A percentile compares a stretch with the other conserved stretches of the same genome.
Conservation (phyloP, 2,797 vertebrate genomes). For the Syndactyla subalaris region DNA sequence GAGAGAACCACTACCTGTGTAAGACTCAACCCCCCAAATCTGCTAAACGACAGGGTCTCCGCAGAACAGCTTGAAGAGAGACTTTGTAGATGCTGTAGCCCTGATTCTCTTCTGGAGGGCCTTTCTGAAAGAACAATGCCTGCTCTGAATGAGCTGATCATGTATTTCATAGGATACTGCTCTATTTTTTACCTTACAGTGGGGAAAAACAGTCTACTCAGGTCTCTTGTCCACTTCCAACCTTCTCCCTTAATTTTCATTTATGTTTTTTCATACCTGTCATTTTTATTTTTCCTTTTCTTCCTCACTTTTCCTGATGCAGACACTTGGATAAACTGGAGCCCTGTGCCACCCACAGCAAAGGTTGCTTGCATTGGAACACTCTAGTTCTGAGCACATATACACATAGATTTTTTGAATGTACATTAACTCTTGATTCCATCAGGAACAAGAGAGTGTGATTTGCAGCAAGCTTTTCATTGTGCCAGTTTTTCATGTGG, state of each 20-base stretch:
- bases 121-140: background rate
- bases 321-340: background rate
- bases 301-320: background rate
- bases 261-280: background rate
- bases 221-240: background rate
- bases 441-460: background rate
- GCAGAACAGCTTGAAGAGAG: background rate
- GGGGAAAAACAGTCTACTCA: background rate
- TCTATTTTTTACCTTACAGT: background rate
- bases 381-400: background rate
- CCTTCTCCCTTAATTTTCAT: background rate
- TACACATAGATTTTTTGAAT: background rate
- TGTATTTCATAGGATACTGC: background rate
- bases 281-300: background rate
- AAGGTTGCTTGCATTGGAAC: background rate
- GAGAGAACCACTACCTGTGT: background rate
- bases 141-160: background rate
- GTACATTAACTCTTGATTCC: background rate
- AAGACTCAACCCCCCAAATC: background rate
- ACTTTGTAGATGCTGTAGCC: background rate
- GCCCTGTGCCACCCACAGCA: background rate
- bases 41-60: background rate
- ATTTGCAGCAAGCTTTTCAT: constrained; percentile 4
- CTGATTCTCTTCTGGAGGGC: background rate
- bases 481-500: background rate